Evolutionary conservation across 1,140 invertebrate genomes (phyloP).

Genomic region (Eufriesea mexicana): DNA sequence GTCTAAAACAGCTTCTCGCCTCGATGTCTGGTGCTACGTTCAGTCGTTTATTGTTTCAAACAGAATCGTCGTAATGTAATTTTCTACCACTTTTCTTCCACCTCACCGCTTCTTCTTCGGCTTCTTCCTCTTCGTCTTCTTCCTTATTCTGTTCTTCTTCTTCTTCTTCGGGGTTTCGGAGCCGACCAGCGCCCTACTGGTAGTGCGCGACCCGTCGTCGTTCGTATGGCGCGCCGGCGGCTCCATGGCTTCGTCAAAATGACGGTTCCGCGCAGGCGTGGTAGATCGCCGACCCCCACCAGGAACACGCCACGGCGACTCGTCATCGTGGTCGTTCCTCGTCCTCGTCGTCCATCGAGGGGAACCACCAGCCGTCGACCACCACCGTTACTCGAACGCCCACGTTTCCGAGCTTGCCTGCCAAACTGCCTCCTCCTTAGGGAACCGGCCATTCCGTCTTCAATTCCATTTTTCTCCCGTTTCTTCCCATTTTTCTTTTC

Average conservation of each 20-base stretch:
- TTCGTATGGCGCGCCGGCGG: slow-evolving; percentile 81
- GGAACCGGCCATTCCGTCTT: neutral
- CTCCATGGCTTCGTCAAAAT: slow-evolving; percentile 78
- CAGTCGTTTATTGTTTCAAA: slow-evolving; percentile 35
- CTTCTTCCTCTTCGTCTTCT: slow-evolving; percentile 43
- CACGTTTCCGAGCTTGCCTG: slow-evolving; percentile 54
- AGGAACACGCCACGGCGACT: slow-evolving; percentile 40
- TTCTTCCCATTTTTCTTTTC: neutral
- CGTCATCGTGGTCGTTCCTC: slow-evolving; percentile 54
- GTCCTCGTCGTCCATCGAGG: slow-evolving; percentile 45
- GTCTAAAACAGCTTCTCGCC: slow-evolving; percentile 37
- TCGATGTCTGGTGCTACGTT: slow-evolving; percentile 17
- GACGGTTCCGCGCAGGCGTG: slow-evolving; percentile 70
- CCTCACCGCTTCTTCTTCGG: slow-evolving; percentile 20
- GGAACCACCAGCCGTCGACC: slow-evolving; percentile 54
- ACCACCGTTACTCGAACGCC: slow-evolving; percentile 46
- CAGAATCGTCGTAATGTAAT: slow-evolving; percentile 30
- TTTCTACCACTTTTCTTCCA: slow-evolving; percentile 26
- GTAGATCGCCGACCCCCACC: slow-evolving; percentile 66
- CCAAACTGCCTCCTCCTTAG: slow-evolving; percentile 42
- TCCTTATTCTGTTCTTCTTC: slow-evolving; percentile 57
- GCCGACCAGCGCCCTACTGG: slow-evolving; percentile 82
- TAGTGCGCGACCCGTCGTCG: slow-evolving; percentile 81
- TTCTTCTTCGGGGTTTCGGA: slow-evolving; percentile 77
- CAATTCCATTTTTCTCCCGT: neutral